Evolutionary conservation across 2,797 vertebrate genomes (phyloP), one percentile per base, ranked within the genome.

Genomic region (Streptopelia turtur): DNA sequence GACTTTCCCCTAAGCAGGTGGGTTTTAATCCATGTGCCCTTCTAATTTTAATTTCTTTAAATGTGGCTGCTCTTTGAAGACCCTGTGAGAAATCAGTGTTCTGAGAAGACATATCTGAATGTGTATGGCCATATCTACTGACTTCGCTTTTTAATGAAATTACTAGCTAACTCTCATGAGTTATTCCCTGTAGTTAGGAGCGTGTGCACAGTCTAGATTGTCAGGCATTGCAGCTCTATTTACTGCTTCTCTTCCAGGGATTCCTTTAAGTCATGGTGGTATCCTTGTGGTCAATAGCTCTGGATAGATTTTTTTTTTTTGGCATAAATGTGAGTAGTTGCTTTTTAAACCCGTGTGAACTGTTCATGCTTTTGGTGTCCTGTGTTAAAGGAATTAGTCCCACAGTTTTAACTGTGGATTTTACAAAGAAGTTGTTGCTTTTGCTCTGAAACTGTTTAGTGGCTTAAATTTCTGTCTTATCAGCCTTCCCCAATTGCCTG

Each of bases 111-210:
- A 1, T 57, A 17, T 33, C 60, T 50, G 31, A 68, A 43, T 60
- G 39, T 24, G 16, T 43, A 0, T 9, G 22, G 31, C 37, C 4
- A 0, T 47, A 47, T 53, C 63, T 65, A 33, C 41, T 1, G 2
- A 17, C 59, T 52, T 47, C 60, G n/a, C 10, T 76, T 89, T 87
- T 80, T 37, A 24, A 21, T 6, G 6, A 20, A 68, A 64, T 60
- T 53, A 16, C 13, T 43, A 10, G 14, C 13, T 81, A 63, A 13
- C 55, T 57, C 28, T 31, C 10, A 1, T 10, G 23, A 69, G 13
- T 0, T 1, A 52, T 15, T 70, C 28, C 47, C 23, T 35, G 39
- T 41, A 50, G 25, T 53, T 79, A 61, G 3, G 27, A 69, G 8
- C 14, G 10, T 35, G 21, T 59, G 22, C 7, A 41, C 8, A 33